Conservation (phyloP, 2,888 invertebrate genomes). For the Limulus polyphemus region DNA sequence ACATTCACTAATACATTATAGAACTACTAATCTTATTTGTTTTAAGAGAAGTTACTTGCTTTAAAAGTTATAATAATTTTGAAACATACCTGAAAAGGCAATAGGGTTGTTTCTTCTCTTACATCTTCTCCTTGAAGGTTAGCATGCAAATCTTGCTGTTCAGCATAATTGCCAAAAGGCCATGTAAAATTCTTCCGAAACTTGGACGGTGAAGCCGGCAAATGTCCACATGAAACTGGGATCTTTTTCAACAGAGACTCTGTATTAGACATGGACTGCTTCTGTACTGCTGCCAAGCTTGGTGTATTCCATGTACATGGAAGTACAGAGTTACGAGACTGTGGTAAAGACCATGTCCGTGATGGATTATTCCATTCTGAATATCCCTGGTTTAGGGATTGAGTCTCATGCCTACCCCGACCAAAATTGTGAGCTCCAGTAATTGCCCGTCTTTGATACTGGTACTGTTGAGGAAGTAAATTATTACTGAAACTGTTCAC, state of each 20-base stretch:
- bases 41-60: too few species aligned
- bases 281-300: slow-evolving; percentile 18
- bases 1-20: too few species aligned
- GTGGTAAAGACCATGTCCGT: slow-evolving; percentile 22
- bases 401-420: slow-evolving; percentile 18
- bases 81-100: slow-evolving; percentile 9
- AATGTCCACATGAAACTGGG: too few species aligned
- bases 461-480: slow-evolving; percentile 13
- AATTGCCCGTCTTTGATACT: slow-evolving; percentile 24
- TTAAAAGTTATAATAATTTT: too few species aligned
- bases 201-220: slow-evolving; percentile 58
- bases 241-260: too few species aligned
- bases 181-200: slow-evolving; percentile 82
- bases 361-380: slow-evolving; percentile 19
- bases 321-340: slow-evolving; percentile 19
- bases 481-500: too few species aligned
- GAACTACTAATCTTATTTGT: too few species aligned
- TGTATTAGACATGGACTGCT: slow-evolving; percentile 7
- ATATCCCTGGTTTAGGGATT: slow-evolving; percentile 20
- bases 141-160: too few species aligned
- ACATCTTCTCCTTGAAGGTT: background rate
- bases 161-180: slow-evolving; percentile 43
- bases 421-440: slow-evolving; percentile 25
- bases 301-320: slow-evolving; percentile 19
- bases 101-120: slow-evolving; percentile 3